These are phyloP conservation scores for Tortricodes alternella DNA, from an alignment of 2,888 invertebrate species.

Conservation along the genomic window DNA sequence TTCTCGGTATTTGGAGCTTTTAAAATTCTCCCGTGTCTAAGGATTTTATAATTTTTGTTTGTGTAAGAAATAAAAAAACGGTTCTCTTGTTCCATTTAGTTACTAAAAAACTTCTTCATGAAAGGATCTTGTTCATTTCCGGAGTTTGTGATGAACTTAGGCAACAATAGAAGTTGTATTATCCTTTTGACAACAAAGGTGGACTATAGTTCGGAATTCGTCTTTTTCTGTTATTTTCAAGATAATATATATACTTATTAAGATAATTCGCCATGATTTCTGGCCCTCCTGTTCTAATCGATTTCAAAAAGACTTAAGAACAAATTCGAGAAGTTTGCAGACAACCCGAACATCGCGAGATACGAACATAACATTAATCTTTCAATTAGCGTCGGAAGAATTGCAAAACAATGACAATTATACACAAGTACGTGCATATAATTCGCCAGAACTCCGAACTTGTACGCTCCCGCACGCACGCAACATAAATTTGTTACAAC, in stretches of 20 bases:
- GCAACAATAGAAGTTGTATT: too few species aligned
- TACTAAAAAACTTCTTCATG: too few species aligned
- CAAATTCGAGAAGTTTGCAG: conserved; percentile 11
- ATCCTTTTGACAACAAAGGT: too few species aligned
- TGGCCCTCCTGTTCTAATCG: conserved; percentile 14
- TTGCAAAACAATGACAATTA: conserved; percentile 30
- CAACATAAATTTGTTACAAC: conserved; percentile 78
- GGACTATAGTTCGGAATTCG: too few species aligned
- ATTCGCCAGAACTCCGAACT: conserved; percentile 31
- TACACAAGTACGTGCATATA: conserved; percentile 28
- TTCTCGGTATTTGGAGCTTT: conserved; percentile 62
- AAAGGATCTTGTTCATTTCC: too few species aligned
- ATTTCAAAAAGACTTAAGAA: conserved; percentile 13
- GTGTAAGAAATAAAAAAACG: not conserved
- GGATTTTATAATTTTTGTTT: not conserved
- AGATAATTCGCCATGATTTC: too few species aligned
- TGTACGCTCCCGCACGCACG: conserved; percentile 57
- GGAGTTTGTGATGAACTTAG: too few species aligned
- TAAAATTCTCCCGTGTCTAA: conserved; percentile 40
- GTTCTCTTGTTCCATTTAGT: too few species aligned
- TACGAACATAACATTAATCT: conserved; percentile 28
- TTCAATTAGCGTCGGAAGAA: conserved; percentile 28
- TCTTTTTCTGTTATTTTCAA: too few species aligned
- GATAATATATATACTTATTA: too few species aligned
- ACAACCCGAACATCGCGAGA: conserved; percentile 4